Conservation (phyloP, 1,140 invertebrate genomes). For the Goniozus legneri region DNA sequence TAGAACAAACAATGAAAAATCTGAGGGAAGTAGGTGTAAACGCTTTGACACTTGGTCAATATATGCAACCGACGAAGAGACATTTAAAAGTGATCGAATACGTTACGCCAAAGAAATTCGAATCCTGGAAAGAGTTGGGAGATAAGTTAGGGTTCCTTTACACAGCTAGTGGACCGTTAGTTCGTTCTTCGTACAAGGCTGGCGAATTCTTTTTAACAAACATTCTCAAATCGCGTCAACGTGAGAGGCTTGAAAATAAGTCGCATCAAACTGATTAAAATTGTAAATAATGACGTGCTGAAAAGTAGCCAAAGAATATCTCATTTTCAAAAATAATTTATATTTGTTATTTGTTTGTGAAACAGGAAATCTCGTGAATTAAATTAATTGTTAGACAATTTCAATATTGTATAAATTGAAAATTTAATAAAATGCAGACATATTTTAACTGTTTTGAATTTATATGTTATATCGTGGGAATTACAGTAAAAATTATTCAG, state of each 20-base stretch:
- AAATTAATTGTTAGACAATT: too few relatives aligned
- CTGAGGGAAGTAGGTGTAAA: constrained; percentile 79
- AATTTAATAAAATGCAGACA: not conserved
- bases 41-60: constrained; percentile 96
- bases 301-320: too few relatives aligned
- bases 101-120: constrained; percentile 93
- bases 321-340: too few relatives aligned
- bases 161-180: constrained; percentile 95
- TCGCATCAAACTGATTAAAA: too few relatives aligned
- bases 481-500: constrained; percentile 47
- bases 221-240: constrained; percentile 62
- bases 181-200: constrained; percentile 95
- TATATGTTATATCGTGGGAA: not conserved
- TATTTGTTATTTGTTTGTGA: too few relatives aligned
- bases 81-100: constrained; percentile 97
- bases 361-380: too few relatives aligned
- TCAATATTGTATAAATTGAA: constrained; percentile 1
- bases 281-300: too few relatives aligned
- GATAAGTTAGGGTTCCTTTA: constrained; percentile 91
- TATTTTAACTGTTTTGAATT: constrained; percentile 27
- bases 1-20: constrained; percentile 84
- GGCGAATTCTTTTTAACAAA: constrained; percentile 89
- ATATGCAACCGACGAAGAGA: constrained; percentile 98
- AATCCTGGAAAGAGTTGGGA: constrained; percentile 85
- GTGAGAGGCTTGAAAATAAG: constrained; percentile 20